These are phyloP conservation scores for Neolamprologus brichardi DNA, from an alignment of 2,113 vertebrate genomes.

Conservation along the genomic window DNA sequence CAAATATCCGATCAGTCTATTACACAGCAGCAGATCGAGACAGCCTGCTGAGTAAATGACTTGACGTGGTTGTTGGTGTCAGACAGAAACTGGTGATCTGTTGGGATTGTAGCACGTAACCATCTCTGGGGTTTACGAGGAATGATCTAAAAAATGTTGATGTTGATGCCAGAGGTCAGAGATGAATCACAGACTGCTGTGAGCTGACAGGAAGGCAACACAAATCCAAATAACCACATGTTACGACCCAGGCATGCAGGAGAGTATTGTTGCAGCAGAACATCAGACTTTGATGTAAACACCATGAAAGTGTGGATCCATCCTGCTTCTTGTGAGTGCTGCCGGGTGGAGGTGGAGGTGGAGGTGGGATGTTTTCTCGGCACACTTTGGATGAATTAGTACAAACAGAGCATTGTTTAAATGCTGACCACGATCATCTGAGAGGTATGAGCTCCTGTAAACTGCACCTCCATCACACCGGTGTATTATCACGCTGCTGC, in stretches of 20 bases:
- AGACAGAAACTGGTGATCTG: neutral
- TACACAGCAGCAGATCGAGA: neutral
- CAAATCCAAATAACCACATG: neutral
- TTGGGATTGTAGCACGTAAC: neutral
- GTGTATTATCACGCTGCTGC: neutral
- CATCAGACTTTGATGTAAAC: neutral
- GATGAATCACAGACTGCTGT: neutral
- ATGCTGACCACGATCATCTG: neutral
- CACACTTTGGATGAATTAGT: neutral
- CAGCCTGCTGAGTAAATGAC: neutral
- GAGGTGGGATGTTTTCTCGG: neutral
- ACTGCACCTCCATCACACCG: neutral
- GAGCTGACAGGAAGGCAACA: neutral
- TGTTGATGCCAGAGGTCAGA: neutral
- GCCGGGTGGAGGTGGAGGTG: too few species aligned
- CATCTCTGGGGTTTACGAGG: neutral
- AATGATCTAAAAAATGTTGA: neutral
- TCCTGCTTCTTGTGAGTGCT: neutral
- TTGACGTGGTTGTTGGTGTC: neutral
- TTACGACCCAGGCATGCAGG: neutral
- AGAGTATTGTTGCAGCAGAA: neutral
- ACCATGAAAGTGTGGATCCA: neutral
- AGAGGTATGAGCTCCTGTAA: constrained; percentile 38
- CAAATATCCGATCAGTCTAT: neutral
- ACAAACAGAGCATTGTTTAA: neutral